Evolutionary conservation across 2,113 vertebrate genomes (phyloP), one percentile per base, ranked within the genome.

Genomic region (Malurus cyaneus): DNA sequence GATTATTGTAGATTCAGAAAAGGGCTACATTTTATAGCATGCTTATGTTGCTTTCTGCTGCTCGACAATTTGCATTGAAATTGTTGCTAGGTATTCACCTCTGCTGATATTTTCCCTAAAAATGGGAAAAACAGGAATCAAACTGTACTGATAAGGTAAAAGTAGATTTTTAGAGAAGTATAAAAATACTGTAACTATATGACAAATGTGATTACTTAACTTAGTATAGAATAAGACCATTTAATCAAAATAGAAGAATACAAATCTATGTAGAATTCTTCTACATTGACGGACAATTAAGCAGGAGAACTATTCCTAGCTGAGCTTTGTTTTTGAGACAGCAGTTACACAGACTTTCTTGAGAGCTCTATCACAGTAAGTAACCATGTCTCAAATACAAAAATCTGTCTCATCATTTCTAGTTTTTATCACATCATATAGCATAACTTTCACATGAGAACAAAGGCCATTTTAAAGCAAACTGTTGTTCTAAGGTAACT

Each of bases 401-500:
- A 87, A 88, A 79, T 60, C 93, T 92, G 91, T 70, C 93, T 96
- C 90, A 95, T 95, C 96, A 76, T 81, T 95, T 92, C 88, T 46
- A 91, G 79, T 78, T 81, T 74, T 86, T 93, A 96, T 92, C 85
- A 95, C 81, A 92, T 76, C 92, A 77, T 88, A 93, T 49, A 97
- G 92, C 80, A 92, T 69, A 94, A 94, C 93, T 89, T 93, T 34
- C 92, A 93, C 62, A 61, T 21, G 26, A 96, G 86, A 95, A 95
- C 93, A 95, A 88, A 95, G 96, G 93, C 95, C 96, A 95, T 81
- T 96, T 94, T 67, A 95, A 97, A 97, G 96, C 94, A 96, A 97
- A 97, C 92, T 97, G 96, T 96, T 97, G 93, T 97, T 96, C 78
- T 91, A 97, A 94, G 95, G 96, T 89, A 98, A 97, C 96, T 97